Evolutionary conservation across 2,888 invertebrate genomes (phyloP).

Genomic region (Steinernema carpocapsae): DNA sequence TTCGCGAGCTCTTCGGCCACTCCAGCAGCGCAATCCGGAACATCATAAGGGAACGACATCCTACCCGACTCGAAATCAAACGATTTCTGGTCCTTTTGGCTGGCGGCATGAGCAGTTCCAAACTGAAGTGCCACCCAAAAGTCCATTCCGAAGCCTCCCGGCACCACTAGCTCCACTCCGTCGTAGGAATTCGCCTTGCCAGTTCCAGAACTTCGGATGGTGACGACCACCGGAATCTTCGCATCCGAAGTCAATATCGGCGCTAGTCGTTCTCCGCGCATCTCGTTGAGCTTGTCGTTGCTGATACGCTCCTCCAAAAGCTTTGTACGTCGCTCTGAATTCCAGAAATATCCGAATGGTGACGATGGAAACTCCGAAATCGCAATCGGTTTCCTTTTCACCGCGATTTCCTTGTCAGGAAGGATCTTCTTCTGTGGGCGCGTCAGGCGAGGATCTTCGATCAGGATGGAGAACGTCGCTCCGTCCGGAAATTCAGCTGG

Average conservation of each 20-base stretch:
- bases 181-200: conserved; percentile 33
- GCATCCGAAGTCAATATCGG: conserved; percentile 19
- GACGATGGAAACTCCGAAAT: not conserved
- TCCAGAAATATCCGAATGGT: conserved; percentile 1
- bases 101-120: conserved; percentile 54
- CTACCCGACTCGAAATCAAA: conserved; percentile 52
- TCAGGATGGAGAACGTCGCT: conserved; percentile 45
- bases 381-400: not conserved
- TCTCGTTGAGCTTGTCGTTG: conserved; percentile 32
- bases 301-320: conserved; percentile 23
- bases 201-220: conserved; percentile 2
- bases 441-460: conserved; percentile 56
- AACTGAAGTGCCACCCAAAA: conserved; percentile 61
- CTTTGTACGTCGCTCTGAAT: not conserved
- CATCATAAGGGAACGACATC: conserved; percentile 53
- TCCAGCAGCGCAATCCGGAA: conserved; percentile 49
- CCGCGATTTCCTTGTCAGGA: not conserved
- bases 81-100: conserved; percentile 53
- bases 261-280: conserved; percentile 20
- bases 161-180: conserved; percentile 29
- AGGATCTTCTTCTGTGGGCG: conserved; percentile 27
- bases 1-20: conserved; percentile 39
- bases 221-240: conserved; percentile 2
- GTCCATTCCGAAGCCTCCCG: conserved; percentile 45
- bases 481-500: conserved; percentile 25